Conservation (phyloP, 2,888 invertebrate species). For the Adelphocoris suturalis region DNA sequence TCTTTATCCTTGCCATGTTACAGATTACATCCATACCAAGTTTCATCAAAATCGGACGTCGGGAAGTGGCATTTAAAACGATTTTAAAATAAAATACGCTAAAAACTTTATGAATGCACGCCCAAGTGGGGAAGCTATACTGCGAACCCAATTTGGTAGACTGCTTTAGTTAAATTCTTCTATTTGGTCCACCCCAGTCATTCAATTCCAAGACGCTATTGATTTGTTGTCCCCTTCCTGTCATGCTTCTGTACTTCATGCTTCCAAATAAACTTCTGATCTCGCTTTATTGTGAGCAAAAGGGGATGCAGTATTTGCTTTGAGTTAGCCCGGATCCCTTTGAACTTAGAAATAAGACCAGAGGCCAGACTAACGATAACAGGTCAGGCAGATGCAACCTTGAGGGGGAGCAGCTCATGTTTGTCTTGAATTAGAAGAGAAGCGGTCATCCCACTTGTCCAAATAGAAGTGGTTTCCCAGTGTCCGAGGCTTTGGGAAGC, state of each 20-base stretch:
- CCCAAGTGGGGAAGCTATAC: too few species aligned
- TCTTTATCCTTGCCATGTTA: too few species aligned
- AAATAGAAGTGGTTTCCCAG: constrained; percentile 52
- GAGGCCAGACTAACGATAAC: constrained; percentile 47
- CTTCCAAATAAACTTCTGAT: background rate
- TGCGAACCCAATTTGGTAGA: too few species aligned
- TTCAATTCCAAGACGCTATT: too few species aligned
- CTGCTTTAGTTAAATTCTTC: too few species aligned
- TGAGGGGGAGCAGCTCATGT: background rate
- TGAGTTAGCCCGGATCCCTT: background rate
- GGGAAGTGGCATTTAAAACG: too few species aligned
- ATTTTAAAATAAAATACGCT: too few species aligned
- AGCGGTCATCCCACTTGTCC: constrained; percentile 54
- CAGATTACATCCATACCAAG: too few species aligned
- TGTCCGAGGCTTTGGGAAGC: constrained; percentile 14
- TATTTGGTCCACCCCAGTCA: too few species aligned
- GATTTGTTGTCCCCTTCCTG: background rate
- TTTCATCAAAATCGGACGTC: too few species aligned
- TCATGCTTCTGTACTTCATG: background rate
- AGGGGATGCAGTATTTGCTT: constrained; percentile 1
- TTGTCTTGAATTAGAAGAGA: constrained; percentile 55
- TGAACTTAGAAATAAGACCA: constrained; percentile 7
- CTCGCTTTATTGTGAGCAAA: background rate
- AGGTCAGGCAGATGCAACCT: constrained; percentile 38
- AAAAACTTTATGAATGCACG: too few species aligned